phyloP scores from a whole-genome alignment of 2,797 vertebrate genomes.

The Chelidonichthys spinosus region DNA sequence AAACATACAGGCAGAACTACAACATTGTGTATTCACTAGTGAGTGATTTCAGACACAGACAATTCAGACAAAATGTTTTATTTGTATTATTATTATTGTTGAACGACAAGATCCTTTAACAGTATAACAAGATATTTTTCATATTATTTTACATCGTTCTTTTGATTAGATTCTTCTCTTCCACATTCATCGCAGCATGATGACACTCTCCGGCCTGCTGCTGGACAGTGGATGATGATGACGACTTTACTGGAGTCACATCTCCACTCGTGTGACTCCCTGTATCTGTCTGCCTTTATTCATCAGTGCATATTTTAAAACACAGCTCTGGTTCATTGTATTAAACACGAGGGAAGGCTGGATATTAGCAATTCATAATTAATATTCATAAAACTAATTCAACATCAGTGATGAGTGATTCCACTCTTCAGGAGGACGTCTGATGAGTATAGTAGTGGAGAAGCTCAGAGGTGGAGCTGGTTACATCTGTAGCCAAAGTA shows the following conservation, averaged over 20 bases:
- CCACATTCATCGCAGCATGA: too few relatives aligned
- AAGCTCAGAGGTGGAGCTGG: not conserved
- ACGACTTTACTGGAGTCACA: constrained; percentile 1
- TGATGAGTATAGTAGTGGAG: not conserved
- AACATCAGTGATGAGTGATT: constrained; percentile 9
- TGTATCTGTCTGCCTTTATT: not conserved
- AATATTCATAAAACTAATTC: not conserved
- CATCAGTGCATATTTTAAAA: constrained; percentile 18
- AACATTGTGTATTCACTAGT: too few relatives aligned
- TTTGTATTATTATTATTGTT: too few relatives aligned
- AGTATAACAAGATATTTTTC: too few relatives aligned
- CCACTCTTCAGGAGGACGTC: not conserved
- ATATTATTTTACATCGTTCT: too few relatives aligned
- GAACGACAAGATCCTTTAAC: too few relatives aligned
- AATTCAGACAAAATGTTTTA: too few relatives aligned
- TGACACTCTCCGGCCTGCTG: too few relatives aligned
- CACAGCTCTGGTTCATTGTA: not conserved
- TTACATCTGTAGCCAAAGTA: constrained; percentile 9
- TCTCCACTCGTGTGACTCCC: not conserved
- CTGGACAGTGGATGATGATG: not conserved
- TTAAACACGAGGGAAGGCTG: constrained; percentile 19
- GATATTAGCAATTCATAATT: constrained; percentile 24
- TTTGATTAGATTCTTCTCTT: too few relatives aligned
- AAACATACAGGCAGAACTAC: too few relatives aligned
- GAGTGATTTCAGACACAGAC: too few relatives aligned